Evolutionary conservation across 53 echinoderm and acorn worm species (phyloP).

Genomic region (Holothuria leucospilota): DNA sequence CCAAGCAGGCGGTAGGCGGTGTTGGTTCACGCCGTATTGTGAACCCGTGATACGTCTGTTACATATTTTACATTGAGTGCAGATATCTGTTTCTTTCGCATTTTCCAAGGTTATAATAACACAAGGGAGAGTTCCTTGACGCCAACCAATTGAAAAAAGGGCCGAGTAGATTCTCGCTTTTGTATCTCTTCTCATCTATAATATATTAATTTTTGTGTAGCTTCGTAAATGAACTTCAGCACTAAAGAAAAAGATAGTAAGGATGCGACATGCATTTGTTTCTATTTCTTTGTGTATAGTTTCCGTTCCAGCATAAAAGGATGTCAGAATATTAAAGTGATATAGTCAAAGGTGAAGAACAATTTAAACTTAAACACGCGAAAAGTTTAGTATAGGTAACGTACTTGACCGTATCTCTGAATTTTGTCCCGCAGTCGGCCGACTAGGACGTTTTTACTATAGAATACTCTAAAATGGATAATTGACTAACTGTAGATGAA

Average conservation of each 20-base stretch:
- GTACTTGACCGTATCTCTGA: too few species aligned
- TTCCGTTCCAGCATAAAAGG: not conserved
- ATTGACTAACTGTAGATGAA: too few species aligned
- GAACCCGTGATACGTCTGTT: constrained; percentile 44
- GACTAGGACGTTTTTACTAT: too few species aligned
- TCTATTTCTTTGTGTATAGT: constrained; percentile 18
- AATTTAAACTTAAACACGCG: not conserved
- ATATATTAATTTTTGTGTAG: not conserved
- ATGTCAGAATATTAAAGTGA: constrained; percentile 24
- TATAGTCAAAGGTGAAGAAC: not conserved
- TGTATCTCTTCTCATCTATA: constrained; percentile 20
- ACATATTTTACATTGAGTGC: constrained; percentile 25
- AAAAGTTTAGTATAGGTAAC: too few species aligned
- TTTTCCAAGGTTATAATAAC: constrained; percentile 48
- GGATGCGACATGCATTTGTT: constrained; percentile 41
- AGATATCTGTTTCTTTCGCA: constrained; percentile 37
- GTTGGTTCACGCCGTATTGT: constrained; percentile 38
- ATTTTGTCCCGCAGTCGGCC: too few species aligned
- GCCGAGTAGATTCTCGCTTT: constrained; percentile 20
- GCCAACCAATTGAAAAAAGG: constrained; percentile 44
- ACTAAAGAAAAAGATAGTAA: constrained; percentile 8
- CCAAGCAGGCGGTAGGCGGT: constrained; percentile 46
- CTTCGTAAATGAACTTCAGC: constrained; percentile 37
- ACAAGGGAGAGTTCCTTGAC: constrained; percentile 35
- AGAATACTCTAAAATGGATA: too few species aligned